phyloP scores from a whole-genome alignment of 2,113 vertebrate species.

The Varanus salvator region DNA sequence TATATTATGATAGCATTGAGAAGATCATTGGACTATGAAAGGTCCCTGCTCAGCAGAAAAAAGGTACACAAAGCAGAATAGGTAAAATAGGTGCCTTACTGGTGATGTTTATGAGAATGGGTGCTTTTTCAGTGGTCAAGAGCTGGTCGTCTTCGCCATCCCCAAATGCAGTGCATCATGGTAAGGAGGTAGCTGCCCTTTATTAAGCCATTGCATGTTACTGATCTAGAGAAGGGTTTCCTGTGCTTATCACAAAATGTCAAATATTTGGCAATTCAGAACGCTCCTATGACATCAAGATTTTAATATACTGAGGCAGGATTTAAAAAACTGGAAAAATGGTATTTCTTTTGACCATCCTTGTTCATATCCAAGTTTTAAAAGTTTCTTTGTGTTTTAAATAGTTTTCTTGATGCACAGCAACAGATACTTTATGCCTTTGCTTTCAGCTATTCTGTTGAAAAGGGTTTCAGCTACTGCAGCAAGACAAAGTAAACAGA shows the following conservation, averaged over 20 bases:
- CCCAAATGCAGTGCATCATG: not conserved
- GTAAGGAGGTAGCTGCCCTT: not conserved
- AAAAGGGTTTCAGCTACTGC: conserved; percentile 41
- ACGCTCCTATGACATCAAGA: not conserved
- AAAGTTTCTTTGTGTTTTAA: not conserved
- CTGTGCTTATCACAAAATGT: not conserved
- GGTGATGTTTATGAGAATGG: not conserved
- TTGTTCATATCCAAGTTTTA: conserved; percentile 16
- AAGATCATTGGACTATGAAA: not conserved
- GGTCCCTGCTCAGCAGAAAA: not conserved
- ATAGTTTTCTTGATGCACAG: conserved; percentile 23
- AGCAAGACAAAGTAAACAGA: conserved; percentile 48
- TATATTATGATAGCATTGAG: not conserved
- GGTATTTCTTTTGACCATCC: conserved; percentile 16
- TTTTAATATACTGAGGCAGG: not conserved
- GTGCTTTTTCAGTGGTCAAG: not conserved
- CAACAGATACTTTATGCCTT: conserved; percentile 43
- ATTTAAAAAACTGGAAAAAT: no score
- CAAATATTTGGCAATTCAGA: not conserved
- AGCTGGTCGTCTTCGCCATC: not conserved
- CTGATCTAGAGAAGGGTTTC: not conserved
- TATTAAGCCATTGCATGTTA: not conserved
- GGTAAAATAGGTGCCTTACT: not conserved
- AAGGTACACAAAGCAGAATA: not conserved
- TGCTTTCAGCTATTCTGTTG: conserved; percentile 12